Evolutionary conservation across 2,888 invertebrate species (phyloP).

Genomic region (Metopia argyrocephala): DNA sequence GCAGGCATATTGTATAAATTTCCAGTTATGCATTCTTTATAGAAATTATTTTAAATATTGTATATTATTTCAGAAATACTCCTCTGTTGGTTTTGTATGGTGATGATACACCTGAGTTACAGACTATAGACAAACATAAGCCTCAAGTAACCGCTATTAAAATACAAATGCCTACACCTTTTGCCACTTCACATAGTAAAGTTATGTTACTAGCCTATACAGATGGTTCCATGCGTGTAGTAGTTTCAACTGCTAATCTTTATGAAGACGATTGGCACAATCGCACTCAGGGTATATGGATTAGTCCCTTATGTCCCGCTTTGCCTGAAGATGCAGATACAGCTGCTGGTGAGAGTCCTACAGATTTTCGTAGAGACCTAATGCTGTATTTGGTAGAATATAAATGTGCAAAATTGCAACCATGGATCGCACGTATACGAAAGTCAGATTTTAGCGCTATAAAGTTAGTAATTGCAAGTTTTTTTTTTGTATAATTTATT

Average conservation of each 20-base stretch:
- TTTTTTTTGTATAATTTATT: background rate
- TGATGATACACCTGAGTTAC: slow-evolving; percentile 83
- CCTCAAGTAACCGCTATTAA: slow-evolving; percentile 84
- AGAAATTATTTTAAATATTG: background rate
- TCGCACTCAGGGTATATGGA: slow-evolving; percentile 96
- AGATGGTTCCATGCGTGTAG: slow-evolving; percentile 89
- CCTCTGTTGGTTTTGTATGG: slow-evolving; percentile 89
- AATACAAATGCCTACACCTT: slow-evolving; percentile 87
- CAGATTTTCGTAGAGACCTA: slow-evolving; percentile 89
- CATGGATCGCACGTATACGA: slow-evolving; percentile 87
- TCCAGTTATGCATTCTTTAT: background rate
- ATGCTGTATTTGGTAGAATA: slow-evolving; percentile 88
- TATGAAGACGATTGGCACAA: slow-evolving; percentile 96
- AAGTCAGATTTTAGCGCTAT: slow-evolving; percentile 89
- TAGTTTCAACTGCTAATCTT: slow-evolving; percentile 95
- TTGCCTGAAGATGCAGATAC: slow-evolving; percentile 80
- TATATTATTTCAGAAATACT: slow-evolving; percentile 80
- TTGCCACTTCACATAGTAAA: slow-evolving; percentile 94
- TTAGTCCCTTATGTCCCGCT: slow-evolving; percentile 88
- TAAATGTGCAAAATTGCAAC: slow-evolving; percentile 82
- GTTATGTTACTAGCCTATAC: slow-evolving; percentile 92
- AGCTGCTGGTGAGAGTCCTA: slow-evolving; percentile 87
- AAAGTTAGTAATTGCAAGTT: slow-evolving; percentile 81
- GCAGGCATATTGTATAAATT: slow-evolving; percentile 83
- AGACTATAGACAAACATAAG: slow-evolving; percentile 80